Evolutionary conservation across 2,797 vertebrate species (phyloP).

Genomic region (Poecilia picta): DNA sequence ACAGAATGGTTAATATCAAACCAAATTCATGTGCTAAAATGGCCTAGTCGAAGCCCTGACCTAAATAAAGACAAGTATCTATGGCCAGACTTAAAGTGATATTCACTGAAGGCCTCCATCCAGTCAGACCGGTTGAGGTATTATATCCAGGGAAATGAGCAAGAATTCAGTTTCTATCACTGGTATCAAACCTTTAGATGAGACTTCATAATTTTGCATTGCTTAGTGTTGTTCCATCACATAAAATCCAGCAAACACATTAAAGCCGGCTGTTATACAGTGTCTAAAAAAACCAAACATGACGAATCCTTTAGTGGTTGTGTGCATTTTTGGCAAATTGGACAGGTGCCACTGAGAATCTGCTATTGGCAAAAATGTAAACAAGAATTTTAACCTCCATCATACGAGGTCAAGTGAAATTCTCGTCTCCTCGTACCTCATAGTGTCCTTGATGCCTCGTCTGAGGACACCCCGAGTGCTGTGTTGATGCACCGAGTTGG

Average conservation of each 20-base stretch:
- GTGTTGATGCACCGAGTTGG: conserved; percentile 74
- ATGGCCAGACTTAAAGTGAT: not conserved
- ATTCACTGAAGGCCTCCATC: not conserved
- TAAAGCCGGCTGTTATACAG: not conserved
- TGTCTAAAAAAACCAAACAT: not conserved
- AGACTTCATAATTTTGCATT: not conserved
- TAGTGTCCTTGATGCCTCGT: conserved; percentile 93
- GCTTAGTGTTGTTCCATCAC: not conserved
- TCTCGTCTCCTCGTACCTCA: conserved; percentile 85
- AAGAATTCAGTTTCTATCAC: not conserved
- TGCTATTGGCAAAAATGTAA: not conserved
- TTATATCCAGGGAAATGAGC: not conserved
- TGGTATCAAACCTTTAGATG: not conserved
- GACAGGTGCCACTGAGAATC: not conserved
- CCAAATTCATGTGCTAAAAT: not conserved
- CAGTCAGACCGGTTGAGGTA: not conserved
- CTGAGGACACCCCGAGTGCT: conserved; percentile 81
- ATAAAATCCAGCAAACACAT: not conserved
- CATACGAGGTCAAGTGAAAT: not conserved
- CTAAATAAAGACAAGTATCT: not conserved
- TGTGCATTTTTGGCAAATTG: not conserved
- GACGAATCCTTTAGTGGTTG: not conserved
- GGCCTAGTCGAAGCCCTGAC: not conserved
- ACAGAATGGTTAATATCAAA: not conserved
- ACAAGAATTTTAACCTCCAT: not conserved